These are phyloP conservation scores for Temnothorax longispinosus DNA, from an alignment of 1,140 invertebrate genomes.

Conservation along the genomic window DNA sequence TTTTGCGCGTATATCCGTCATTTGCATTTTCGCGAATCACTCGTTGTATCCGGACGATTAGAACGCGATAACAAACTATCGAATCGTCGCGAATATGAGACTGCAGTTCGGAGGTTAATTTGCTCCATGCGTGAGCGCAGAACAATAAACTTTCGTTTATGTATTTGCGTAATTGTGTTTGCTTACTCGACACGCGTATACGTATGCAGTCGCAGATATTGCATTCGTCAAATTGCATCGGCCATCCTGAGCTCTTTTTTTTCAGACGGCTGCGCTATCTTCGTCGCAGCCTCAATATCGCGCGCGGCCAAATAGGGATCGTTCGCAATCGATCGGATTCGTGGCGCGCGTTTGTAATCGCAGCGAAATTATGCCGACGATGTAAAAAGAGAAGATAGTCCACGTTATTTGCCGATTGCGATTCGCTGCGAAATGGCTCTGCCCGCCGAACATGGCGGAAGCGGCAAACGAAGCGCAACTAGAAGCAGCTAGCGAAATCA, in stretches of 20 bases:
- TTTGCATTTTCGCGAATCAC: constrained; percentile 54
- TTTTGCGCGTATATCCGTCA: constrained; percentile 28
- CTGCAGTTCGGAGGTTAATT: constrained; percentile 63
- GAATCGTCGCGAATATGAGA: constrained; percentile 60
- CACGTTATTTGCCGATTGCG: constrained; percentile 21
- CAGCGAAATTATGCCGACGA: constrained; percentile 18
- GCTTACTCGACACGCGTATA: constrained; percentile 2
- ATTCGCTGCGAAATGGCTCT: constrained; percentile 35
- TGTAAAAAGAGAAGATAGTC: background rate
- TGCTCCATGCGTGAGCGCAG: constrained; percentile 50
- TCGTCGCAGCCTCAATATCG: background rate
- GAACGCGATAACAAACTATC: constrained; percentile 54
- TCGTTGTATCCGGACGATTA: constrained; percentile 56
- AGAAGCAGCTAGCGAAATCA: constrained; percentile 55
- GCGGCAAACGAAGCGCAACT: constrained; percentile 49
- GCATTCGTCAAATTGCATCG: constrained; percentile 29
- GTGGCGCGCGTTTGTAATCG: constrained; percentile 18
- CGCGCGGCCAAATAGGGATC: background rate
- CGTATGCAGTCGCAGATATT: constrained; percentile 28
- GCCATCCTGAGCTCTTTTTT: background rate
- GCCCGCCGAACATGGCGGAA: constrained; percentile 44
- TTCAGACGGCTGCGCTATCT: background rate
- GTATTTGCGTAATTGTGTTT: constrained; percentile 47
- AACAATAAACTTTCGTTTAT: constrained; percentile 65
- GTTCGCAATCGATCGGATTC: background rate